Percentiles rank a stretch among this genome's conserved stretches.
These are phyloP conservation scores for Ecliptopera silaceata DNA, from an alignment of 2,888 invertebrate genomes.

Conservation along the genomic window DNA sequence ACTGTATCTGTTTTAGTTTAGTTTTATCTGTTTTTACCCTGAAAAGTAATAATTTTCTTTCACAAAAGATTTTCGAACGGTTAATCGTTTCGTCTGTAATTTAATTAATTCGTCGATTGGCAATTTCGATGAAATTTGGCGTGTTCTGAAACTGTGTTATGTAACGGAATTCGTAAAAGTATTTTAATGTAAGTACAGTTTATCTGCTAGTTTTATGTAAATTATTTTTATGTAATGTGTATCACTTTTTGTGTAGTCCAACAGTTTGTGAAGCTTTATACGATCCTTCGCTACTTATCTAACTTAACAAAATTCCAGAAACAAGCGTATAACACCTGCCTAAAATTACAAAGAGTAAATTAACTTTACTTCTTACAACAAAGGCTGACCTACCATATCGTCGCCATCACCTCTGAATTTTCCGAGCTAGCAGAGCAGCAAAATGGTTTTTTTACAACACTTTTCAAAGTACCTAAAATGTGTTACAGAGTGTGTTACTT, in stretches of 20 bases:
- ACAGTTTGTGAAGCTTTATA: too few relatives aligned
- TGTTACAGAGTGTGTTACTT: constrained; percentile 23
- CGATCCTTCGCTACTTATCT: too few relatives aligned
- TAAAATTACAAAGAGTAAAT: not conserved
- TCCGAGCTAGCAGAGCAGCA: constrained; percentile 30
- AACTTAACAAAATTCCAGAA: too few relatives aligned
- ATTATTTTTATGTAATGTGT: too few relatives aligned
- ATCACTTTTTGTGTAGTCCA: too few relatives aligned
- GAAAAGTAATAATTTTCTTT: constrained; percentile 26
- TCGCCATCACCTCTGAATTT: constrained; percentile 27
- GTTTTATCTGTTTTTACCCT: constrained; percentile 25
- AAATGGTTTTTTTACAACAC: constrained; percentile 34
- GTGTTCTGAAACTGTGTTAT: not conserved
- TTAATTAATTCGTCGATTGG: constrained; percentile 37
- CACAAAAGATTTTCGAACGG: constrained; percentile 21
- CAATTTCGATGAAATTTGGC: constrained; percentile 28
- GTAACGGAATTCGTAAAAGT: not conserved
- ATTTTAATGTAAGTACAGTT: too few relatives aligned
- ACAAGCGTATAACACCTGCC: not conserved
- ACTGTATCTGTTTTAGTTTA: constrained; percentile 31
- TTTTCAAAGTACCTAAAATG: constrained; percentile 31
- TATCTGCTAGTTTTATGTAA: too few relatives aligned
- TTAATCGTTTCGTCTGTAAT: constrained; percentile 34
- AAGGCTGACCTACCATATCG: constrained; percentile 24
- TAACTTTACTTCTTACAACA: constrained; percentile 10